Evolutionary conservation across 2,113 vertebrate genomes (phyloP).

Genomic region (Syngnathoides biaculeatus): DNA sequence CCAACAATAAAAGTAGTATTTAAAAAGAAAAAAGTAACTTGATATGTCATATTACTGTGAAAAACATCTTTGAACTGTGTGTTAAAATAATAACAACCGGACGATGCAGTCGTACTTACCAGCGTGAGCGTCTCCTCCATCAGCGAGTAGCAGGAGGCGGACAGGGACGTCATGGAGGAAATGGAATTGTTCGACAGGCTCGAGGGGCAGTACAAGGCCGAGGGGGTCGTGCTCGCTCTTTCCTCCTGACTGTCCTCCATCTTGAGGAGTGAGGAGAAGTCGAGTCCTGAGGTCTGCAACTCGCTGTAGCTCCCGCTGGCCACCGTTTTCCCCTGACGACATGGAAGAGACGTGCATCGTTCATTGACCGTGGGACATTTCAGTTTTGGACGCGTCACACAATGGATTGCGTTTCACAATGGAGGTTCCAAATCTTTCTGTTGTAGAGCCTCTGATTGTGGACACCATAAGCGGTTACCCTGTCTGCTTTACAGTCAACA

Average conservation of each 20-base stretch:
- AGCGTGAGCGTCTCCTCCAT: conserved; percentile 78
- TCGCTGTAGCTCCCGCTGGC: conserved; percentile 84
- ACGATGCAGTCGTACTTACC: conserved; percentile 30
- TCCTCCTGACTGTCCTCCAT: conserved; percentile 76
- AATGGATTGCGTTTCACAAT: neutral
- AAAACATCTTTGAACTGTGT: neutral
- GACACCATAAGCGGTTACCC: too few relatives aligned
- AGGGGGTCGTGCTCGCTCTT: conserved; percentile 9
- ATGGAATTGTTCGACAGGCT: conserved; percentile 82
- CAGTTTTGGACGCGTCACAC: neutral
- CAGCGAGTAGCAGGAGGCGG: conserved; percentile 81
- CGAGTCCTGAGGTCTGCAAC: conserved; percentile 82
- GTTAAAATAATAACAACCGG: neutral
- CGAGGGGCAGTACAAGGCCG: conserved; percentile 48
- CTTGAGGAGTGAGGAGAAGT: conserved; percentile 88
- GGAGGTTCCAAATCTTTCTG: too few relatives aligned
- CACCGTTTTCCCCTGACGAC: conserved; percentile 81
- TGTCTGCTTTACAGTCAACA: too few relatives aligned
- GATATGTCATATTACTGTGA: neutral
- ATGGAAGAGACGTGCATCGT: neutral
- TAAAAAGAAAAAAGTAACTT: neutral
- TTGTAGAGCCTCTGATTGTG: too few relatives aligned
- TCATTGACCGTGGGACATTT: neutral
- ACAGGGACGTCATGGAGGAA: conserved; percentile 81
- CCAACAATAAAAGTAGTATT: too few relatives aligned